phyloP scores from a whole-genome alignment of 2,797 vertebrate species.

The Enteromius afrohamiltoni region DNA sequence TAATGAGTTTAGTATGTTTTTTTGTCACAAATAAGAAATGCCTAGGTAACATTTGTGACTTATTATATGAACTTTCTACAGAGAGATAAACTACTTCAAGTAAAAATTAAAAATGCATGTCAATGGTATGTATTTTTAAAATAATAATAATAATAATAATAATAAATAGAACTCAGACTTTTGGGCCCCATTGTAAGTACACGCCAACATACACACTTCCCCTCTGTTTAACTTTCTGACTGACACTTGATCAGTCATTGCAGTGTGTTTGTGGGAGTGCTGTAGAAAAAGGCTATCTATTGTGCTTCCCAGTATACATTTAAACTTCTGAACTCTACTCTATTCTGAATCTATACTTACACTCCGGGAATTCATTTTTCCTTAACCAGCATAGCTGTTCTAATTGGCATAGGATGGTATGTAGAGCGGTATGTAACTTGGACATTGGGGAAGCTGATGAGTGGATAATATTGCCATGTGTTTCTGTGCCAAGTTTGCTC shows the following conservation, averaged over 20 bases:
- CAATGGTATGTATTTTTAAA: background rate
- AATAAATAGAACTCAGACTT: background rate
- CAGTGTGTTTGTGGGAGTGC: slow-evolving; percentile 11
- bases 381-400: background rate
- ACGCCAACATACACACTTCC: slow-evolving; percentile 44
- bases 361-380: background rate
- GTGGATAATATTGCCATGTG: slow-evolving; percentile 22
- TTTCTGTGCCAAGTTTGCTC: slow-evolving; percentile 39
- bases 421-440: slow-evolving; percentile 10
- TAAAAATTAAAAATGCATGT: background rate
- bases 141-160: background rate
- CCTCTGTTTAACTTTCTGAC: slow-evolving; percentile 41
- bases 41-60: background rate
- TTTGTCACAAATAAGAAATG: background rate
- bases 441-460: slow-evolving; percentile 35
- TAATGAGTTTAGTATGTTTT: background rate
- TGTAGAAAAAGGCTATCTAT: slow-evolving; percentile 25
- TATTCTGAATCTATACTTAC: slow-evolving; percentile 3
- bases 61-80: background rate
- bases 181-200: slow-evolving; percentile 2
- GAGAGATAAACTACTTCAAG: background rate
- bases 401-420: slow-evolving; percentile 34
- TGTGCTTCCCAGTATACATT: slow-evolving; percentile 11
- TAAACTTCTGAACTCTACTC: slow-evolving; percentile 1
- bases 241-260: slow-evolving; percentile 43